Evolutionary conservation across 2,888 invertebrate genomes (phyloP).

Genomic region (Fragum fragum): DNA sequence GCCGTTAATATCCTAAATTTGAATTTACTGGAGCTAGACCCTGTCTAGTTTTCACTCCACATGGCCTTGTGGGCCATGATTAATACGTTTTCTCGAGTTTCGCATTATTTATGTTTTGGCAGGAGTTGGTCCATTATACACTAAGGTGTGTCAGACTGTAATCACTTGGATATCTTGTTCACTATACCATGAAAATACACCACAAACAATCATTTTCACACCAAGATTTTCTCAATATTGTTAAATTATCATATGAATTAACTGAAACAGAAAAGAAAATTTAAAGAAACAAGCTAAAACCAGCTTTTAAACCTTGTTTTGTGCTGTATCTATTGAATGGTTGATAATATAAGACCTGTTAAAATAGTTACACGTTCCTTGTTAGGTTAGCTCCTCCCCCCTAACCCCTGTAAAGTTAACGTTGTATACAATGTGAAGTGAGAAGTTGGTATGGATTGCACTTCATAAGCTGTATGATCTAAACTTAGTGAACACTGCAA

Average conservation of each 20-base stretch:
- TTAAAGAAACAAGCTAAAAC: no score
- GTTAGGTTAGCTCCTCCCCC: slow-evolving; percentile 52
- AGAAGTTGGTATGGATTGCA: slow-evolving; percentile 31
- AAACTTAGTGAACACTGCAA: slow-evolving; percentile 48
- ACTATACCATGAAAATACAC: slow-evolving; percentile 18
- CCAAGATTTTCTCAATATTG: background rate
- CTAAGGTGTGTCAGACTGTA: slow-evolving; percentile 56
- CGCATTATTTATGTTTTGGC: slow-evolving; percentile 73
- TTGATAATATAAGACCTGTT: slow-evolving; percentile 10
- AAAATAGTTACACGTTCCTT: slow-evolving; percentile 38
- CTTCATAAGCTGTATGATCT: slow-evolving; percentile 31
- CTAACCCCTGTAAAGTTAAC: slow-evolving; percentile 39
- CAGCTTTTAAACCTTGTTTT: background rate
- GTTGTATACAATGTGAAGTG: slow-evolving; percentile 60
- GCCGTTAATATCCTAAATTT: slow-evolving; percentile 54
- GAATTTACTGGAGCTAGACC: slow-evolving; percentile 34
- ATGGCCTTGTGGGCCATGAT: slow-evolving; percentile 64
- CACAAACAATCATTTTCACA: background rate
- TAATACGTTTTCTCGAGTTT: slow-evolving; percentile 66
- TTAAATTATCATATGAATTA: background rate
- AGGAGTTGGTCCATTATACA: slow-evolving; percentile 48
- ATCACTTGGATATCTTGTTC: slow-evolving; percentile 44
- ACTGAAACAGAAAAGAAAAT: no score
- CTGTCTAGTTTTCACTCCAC: slow-evolving; percentile 38
- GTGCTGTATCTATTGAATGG: slow-evolving; percentile 14